Evolutionary conservation across 1,140 invertebrate species (phyloP), one percentile per base, ranked within the genome.

Genomic region (Saxidomus purpurata): DNA sequence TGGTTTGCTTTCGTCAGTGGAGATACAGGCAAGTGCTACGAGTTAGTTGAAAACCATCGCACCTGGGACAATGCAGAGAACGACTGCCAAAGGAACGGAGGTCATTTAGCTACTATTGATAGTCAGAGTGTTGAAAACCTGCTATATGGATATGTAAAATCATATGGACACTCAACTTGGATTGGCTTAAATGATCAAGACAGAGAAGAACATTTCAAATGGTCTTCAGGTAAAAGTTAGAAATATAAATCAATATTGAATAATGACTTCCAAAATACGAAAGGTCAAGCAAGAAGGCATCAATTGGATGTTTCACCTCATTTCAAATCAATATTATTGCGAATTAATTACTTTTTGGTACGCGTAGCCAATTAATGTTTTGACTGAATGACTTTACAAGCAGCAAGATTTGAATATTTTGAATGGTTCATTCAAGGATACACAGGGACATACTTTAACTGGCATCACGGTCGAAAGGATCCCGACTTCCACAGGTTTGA

Each of bases 171-270:
- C 19, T 1, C 15, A 36, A 25, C 28, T 13, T 81, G 79, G 79
- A 81, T 81, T 63, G 79, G 79, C 19, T 31, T 81, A 61, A 38
- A 61, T 40, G 79, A 81, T 49, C 28, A 43, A 22, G 31, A 36
- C 19, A 17, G 49, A 8, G 79, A 81, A n/a, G 79, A 81, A 49
- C 79, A 81, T 38, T 81, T 81, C 25, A 28, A 81, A 61, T 81
- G 79, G 79, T n/a, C 79, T 22, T 81, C 79, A 22, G 79, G 79
- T 81, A 77, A n/a, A n/a, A n/a, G n/a, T n/a, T n/a, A n/a, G n/a
- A n/a, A n/a, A n/a, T n/a, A n/a, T n/a, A n/a, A n/a, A n/a, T n/a
- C n/a, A n/a, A n/a, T n/a, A n/a, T n/a, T n/a, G n/a, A n/a, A n/a
- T n/a, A n/a, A n/a, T n/a, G n/a, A n/a, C n/a, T n/a, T n/a, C n/a